Conservation (phyloP, 1,140 invertebrate genomes). For the Probaryconus sp. region DNA sequence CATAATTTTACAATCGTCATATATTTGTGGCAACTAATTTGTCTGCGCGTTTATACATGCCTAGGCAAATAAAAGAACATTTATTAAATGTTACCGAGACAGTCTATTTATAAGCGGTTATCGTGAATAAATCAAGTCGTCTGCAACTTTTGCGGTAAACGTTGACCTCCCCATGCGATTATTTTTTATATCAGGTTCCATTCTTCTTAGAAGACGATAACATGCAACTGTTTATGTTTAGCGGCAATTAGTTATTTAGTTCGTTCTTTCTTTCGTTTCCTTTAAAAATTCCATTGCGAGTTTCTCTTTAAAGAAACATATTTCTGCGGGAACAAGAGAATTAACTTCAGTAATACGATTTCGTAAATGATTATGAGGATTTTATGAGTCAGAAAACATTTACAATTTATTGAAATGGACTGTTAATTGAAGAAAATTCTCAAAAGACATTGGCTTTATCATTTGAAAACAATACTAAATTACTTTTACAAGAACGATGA, state of each 20-base stretch:
- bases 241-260: neutral
- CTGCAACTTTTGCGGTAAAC: constrained; percentile 18
- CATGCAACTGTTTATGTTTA: neutral
- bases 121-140: constrained; percentile 34
- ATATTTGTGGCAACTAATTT: constrained; percentile 10
- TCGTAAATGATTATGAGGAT: too few species aligned
- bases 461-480: too few species aligned
- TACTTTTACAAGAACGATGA: too few species aligned
- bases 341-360: too few species aligned
- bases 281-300: too few species aligned
- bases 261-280: too few species aligned
- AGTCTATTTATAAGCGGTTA: constrained; percentile 29
- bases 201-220: constrained; percentile 33
- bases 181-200: constrained; percentile 19
- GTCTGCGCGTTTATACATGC: neutral
- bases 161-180: constrained; percentile 32
- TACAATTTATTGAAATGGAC: too few species aligned
- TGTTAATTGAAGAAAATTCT: too few species aligned
- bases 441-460: too few species aligned
- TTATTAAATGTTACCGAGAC: neutral
- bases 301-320: too few species aligned
- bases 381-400: too few species aligned
- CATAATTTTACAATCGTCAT: constrained; percentile 21
- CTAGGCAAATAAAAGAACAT: neutral
- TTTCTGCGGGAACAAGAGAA: too few species aligned